phyloP scores from a whole-genome alignment of 2,888 invertebrate species.

The Agrotis clavis region DNA sequence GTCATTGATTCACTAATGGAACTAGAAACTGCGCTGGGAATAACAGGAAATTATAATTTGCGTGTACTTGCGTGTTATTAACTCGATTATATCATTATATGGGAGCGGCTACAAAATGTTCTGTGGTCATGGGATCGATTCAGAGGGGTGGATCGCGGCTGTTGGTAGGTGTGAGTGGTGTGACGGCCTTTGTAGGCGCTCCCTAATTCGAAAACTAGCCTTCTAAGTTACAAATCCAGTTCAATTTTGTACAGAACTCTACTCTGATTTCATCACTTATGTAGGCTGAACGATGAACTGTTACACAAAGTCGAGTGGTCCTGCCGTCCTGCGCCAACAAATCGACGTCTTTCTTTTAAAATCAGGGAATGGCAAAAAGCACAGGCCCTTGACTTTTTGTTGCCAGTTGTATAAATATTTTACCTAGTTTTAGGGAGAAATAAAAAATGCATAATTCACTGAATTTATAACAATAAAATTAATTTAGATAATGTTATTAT shows the following conservation, averaged over 20 bases:
- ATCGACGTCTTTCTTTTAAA: conserved; percentile 4
- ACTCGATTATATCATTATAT: neutral
- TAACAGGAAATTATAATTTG: conserved; percentile 7
- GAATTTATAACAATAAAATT: too few species aligned
- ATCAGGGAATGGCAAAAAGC: neutral
- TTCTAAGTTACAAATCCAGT: too few species aligned
- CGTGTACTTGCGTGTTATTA: neutral
- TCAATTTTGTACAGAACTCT: too few species aligned
- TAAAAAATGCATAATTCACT: neutral
- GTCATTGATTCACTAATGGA: conserved; percentile 4
- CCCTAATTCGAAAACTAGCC: too few species aligned
- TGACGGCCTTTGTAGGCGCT: too few species aligned
- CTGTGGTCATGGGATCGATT: neutral
- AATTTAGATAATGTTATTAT: too few species aligned
- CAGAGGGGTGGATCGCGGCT: neutral
- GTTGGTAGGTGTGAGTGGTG: neutral
- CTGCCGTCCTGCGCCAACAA: neutral
- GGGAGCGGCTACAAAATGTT: neutral
- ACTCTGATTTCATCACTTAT: too few species aligned
- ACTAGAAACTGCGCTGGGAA: neutral
- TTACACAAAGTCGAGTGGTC: too few species aligned
- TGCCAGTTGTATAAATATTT: neutral
- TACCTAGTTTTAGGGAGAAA: neutral
- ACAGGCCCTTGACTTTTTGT: neutral
- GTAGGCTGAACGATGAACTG: too few species aligned